Evolutionary conservation across 2,888 invertebrate genomes (phyloP).

Genomic region (Callinectes sapidus): DNA sequence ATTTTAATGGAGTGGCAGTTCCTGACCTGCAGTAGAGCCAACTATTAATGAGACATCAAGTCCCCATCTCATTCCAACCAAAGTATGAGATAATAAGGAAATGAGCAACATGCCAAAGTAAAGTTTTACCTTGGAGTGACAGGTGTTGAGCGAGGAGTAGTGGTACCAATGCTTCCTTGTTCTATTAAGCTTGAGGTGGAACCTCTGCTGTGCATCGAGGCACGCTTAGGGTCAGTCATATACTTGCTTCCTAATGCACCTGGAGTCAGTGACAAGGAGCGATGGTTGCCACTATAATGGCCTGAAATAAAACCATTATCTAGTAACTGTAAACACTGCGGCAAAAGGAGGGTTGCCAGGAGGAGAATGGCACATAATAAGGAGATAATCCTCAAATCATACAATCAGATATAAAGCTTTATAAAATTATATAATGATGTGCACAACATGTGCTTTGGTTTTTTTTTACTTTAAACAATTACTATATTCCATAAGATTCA

Average conservation of each 20-base stretch:
- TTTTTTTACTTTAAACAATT: background rate
- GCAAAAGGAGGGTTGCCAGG: background rate
- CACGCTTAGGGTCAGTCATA: conserved; percentile 81
- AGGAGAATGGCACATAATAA: background rate
- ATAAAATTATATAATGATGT: background rate
- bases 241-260: conserved; percentile 75
- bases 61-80: background rate
- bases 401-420: background rate
- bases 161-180: conserved; percentile 84
- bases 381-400: background rate
- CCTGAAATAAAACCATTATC: conserved; percentile 40
- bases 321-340: background rate
- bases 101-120: background rate
- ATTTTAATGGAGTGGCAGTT: conserved; percentile 95
- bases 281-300: conserved; percentile 67
- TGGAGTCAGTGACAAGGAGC: conserved; percentile 74
- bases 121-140: conserved; percentile 86
- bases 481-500: background rate
- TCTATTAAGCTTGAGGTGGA: conserved; percentile 91
- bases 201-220: conserved; percentile 93
- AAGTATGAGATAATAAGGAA: background rate
- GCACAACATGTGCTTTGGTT: background rate
- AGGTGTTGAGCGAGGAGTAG: conserved; percentile 84
- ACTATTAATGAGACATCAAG: background rate
- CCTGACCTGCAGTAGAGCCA: conserved; percentile 82